Conservation (phyloP, 1,140 invertebrate species). For the Trichonephila inaurata region DNA sequence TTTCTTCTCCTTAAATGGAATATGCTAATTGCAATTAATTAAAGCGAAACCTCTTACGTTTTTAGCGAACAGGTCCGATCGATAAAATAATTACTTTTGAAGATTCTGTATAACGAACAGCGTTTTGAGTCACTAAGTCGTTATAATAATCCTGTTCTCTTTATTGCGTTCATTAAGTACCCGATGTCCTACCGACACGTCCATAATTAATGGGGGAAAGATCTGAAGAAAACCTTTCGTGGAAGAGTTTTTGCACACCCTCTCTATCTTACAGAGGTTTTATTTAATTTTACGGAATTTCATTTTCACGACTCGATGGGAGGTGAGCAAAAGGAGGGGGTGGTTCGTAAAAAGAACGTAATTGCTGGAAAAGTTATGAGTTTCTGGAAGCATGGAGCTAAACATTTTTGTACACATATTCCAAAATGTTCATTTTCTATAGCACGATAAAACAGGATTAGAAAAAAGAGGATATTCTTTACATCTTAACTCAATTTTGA, state of each 20-base stretch:
- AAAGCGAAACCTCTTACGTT: conserved; percentile 52
- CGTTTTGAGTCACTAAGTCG: background rate
- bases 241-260: background rate
- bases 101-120: conserved; percentile 34
- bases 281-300: conserved; percentile 67
- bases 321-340: background rate
- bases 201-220: conserved; percentile 60
- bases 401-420: conserved; percentile 59
- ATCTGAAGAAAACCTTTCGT: conserved; percentile 34
- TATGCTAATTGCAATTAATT: conserved; percentile 72
- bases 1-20: conserved; percentile 43
- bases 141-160: conserved; percentile 48
- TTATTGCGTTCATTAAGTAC: conserved; percentile 22
- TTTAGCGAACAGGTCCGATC: background rate
- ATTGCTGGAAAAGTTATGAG: conserved; percentile 58
- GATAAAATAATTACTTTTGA: conserved; percentile 65
- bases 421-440: conserved; percentile 36
- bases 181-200: conserved; percentile 37
- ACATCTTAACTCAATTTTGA: conserved; percentile 1
- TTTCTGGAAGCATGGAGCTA: conserved; percentile 30
- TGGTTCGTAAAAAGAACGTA: background rate
- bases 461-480: background rate
- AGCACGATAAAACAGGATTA: background rate
- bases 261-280: background rate
- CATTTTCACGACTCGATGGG: background rate